Conservation (phyloP, 2,797 vertebrate genomes). For the Sarcophilus harrisii region DNA sequence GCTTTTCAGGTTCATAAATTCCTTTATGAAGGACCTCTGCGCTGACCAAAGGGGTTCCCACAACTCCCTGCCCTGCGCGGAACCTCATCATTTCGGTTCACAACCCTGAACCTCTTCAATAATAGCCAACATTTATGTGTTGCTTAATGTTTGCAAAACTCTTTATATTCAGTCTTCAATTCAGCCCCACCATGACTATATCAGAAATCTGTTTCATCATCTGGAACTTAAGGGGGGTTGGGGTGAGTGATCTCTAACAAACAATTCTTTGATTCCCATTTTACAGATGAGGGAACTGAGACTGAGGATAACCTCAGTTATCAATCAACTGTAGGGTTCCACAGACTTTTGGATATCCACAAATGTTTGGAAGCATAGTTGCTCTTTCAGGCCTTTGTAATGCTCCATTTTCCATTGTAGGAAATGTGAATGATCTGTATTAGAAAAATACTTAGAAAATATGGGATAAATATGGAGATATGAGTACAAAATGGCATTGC, state of each 20-base stretch:
- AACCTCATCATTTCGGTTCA: too few relatives aligned
- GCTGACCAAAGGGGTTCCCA: too few relatives aligned
- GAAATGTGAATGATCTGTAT: neutral
- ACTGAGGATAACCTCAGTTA: neutral
- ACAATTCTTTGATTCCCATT: neutral
- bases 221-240: neutral
- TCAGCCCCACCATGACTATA: neutral
- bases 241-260: neutral
- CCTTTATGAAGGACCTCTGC: too few relatives aligned
- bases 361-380: neutral
- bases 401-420: neutral
- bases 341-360: neutral
- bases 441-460: neutral
- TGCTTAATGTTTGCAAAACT: neutral
- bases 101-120: too few relatives aligned
- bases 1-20: too few relatives aligned
- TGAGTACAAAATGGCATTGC: slow-evolving; percentile 5
- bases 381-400: neutral
- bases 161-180: neutral
- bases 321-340: neutral
- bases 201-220: neutral
- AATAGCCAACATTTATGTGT: neutral
- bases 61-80: too few relatives aligned
- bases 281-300: neutral
- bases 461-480: neutral